Evolutionary conservation across 2,797 vertebrate genomes (phyloP), one percentile per base, ranked within the genome.

Genomic region (Darevskia mixta): DNA sequence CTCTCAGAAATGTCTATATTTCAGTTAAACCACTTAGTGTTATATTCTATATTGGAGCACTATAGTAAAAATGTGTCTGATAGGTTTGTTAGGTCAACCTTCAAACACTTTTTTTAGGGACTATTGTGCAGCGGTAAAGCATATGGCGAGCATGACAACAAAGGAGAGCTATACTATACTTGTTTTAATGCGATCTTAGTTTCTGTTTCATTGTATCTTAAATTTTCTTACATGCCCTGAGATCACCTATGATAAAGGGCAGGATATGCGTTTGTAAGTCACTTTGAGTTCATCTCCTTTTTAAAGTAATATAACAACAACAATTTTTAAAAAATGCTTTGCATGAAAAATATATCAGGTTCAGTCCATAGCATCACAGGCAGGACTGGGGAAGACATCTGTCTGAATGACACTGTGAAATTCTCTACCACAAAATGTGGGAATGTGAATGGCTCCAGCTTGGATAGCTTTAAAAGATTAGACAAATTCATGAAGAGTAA

Each of bases 1-100:
- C 55, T 61, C 66, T 1, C 88, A 90, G 89, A 92, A 94, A 93
- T 27, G 79, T 84, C 61, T 32, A 27, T 90, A 72, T 90, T 95
- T 78, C 85, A 90, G 79, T 91, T 17, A 79, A 91, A 45, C 83
- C 55, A 79, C 27, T 91, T 73, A 89, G 25, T 90, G 61, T 92
- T 67, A 91, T 94, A 85, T 91, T 58, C 79, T 2, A 66, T 87
- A 58, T 85, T 91, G 32, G 43, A 92, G 80, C 85, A 90, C 13
- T n/a, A 15, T 79, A 55, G 5, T 80, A 9, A 29, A 82, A 71
- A 89, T 79, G 81, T 92, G 88, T 11, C 29, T 35, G 67, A 84
- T 91, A 93, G 55, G 32, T 76, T 89, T 0, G 6, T 86, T 88
- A 86, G 32, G 64, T 87, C 82, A 92, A 17, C 85, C 73, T 73